Percentiles rank a stretch among this genome's conserved stretches.
These are phyloP conservation scores for Brachylomia viminalis DNA, from an alignment of 2,888 invertebrate genomes.

Conservation along the genomic window DNA sequence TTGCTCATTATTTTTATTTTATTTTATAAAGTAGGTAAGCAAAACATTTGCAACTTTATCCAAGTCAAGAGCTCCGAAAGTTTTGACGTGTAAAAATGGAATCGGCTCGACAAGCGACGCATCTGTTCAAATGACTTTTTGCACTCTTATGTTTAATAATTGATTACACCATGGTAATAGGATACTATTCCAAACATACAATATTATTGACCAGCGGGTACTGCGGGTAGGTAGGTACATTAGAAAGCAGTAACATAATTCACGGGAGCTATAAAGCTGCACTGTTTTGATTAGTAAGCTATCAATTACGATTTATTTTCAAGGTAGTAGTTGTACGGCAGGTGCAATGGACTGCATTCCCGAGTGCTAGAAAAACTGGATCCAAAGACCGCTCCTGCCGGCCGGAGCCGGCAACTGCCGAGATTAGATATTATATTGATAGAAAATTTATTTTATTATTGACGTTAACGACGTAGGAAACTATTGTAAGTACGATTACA, in stretches of 20 bases:
- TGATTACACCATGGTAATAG: conserved; percentile 25
- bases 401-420: conserved; percentile 70
- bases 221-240: conserved; percentile 19
- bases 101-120: not conserved
- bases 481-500: conserved; percentile 62
- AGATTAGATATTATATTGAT: conserved; percentile 82
- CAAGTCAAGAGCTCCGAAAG: conserved; percentile 3
- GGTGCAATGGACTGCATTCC: conserved; percentile 88
- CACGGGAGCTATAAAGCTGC: conserved; percentile 55
- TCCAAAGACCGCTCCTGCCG: conserved; percentile 75
- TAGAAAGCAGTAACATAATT: conserved; percentile 61
- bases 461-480: conserved; percentile 73
- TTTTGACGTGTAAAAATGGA: conserved; percentile 11
- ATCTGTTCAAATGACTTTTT: conserved; percentile 25
- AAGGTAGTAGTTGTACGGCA: conserved; percentile 75
- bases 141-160: conserved; percentile 9
- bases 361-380: conserved; percentile 87
- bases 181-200: conserved; percentile 19
- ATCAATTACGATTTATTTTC: conserved; percentile 76
- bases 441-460: conserved; percentile 77
- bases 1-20: conserved; percentile 18
- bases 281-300: conserved; percentile 70
- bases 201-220: conserved; percentile 38
- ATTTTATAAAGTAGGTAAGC: not conserved
- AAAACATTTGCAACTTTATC: not conserved